Evolutionary conservation across 2,797 vertebrate species (phyloP), one percentile per base, ranked within the genome.

Genomic region (Anolis apletophallus): DNA sequence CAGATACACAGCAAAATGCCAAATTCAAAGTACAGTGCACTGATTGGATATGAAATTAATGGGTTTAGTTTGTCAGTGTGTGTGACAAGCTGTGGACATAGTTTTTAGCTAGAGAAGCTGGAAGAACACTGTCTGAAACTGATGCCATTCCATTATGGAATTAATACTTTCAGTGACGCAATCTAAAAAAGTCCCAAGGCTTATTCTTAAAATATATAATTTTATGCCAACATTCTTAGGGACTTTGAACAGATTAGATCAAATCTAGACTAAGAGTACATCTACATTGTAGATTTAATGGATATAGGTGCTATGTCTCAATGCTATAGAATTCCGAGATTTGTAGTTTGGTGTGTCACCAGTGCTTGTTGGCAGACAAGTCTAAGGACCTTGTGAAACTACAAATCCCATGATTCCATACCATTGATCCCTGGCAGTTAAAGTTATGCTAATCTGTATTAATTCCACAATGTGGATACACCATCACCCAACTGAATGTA

Each of bases 1-100:
- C 90, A 88, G 85, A 90, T 94, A 92, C 88, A 64, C 84, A 89
- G 88, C 81, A 91, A 89, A 92, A 88, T 94, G 90, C 89, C 88
- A 88, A 89, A 83, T 75, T 92, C 61, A 78, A 86, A 92, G 87
- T 92, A 93, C 85, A 88, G 23, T 83, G 79, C 84, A 86, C 88
- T 85, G 91, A 90, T 68, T 0, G 1, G 64, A 85, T 80, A 91
- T 88, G 81, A 91, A 71, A 89, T 73, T 72, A 92, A 93, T 61
- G 86, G 76, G 57, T 54, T 84, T 40, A 79, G 12, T 80, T 80
- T 73, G 36, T 59, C 32, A 32, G 32, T 67, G 59, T 36, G 34
- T 61, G 17, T 52, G 74, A 73, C 3, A 73, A 80, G 23, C 46
- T 73, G 57, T 26, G 54, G 13, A 9, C 50, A 81, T n/a, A 50